Evolutionary conservation across 1,140 invertebrate species (phyloP), one percentile per base, ranked within the genome.

Genomic region (Calephelis nemesis): DNA sequence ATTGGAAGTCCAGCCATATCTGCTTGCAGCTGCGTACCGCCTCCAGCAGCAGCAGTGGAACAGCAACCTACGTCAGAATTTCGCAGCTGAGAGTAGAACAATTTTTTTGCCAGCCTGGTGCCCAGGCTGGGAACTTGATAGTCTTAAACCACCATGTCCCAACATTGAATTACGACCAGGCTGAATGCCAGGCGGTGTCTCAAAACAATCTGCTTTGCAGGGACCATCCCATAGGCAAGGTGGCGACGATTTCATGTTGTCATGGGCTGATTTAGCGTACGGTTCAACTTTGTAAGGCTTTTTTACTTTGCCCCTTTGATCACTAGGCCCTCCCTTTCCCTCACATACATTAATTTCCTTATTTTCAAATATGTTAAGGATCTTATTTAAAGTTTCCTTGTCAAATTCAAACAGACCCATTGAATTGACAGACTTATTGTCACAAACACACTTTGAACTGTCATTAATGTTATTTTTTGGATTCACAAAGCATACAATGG

Each of bases 141-240:
- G 50, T 65, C 42, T 69, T 39, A 71, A 66, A 70, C 71, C 73
- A 60, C 74, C 72, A 67, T 74, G 76, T 49, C 76, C 67, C 40
- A 69, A 72, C 47, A 79, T 47, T 47, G 69, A 72, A 67, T 85
- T 83, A 50, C 76, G 80, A 30, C 76, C 77, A 47, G 83, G 76
- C 45, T 79, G 77, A 64, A 81, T 82, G 45, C 74, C 78, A n/a
- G 76, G 72, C 7, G 69, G 79, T 30, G 81, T 72, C 65, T 87
- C 84, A 63, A 87, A 88, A 72, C 84, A 85, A 68, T 87, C 84
- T 13, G 84, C 86, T 74, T 83, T 84, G 67, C 84, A 88, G 67
- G 84, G 84, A 47, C 73, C 72, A 72, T 88, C 72, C 83, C 83
- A 87, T 39, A 84, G 69, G 60, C 86, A 88, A 40, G 82, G 83